These are phyloP conservation scores for Coelopa pilipes DNA, from an alignment of 2,888 invertebrate genomes.

Conservation along the genomic window DNA sequence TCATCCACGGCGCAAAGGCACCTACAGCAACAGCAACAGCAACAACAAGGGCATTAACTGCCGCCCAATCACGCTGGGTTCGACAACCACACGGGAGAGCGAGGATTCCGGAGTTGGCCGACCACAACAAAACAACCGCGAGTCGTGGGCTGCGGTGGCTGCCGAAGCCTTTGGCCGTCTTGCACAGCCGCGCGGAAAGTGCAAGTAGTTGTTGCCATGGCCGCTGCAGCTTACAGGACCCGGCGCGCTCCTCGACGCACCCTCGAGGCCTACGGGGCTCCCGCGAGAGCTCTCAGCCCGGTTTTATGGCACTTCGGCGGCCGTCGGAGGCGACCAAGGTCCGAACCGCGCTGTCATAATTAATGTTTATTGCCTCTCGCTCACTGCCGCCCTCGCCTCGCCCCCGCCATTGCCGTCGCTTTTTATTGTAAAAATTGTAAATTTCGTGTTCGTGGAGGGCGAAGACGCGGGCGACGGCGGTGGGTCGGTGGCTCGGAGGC, in stretches of 20 bases:
- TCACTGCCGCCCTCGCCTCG: too few species aligned
- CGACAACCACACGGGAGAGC: not conserved
- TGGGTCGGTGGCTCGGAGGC: too few species aligned
- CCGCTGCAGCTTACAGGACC: not conserved
- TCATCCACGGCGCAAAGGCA: too few species aligned
- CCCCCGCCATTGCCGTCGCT: not conserved
- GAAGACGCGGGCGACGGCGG: too few species aligned
- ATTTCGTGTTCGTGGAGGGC: not conserved
- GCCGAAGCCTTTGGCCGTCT: not conserved
- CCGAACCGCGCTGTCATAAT: slow-evolving; percentile 44
- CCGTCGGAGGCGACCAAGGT: slow-evolving; percentile 13
- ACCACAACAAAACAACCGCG: slow-evolving; percentile 9
- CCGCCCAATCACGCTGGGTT: not conserved
- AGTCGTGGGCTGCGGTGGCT: not conserved
- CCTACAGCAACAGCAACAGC: too few species aligned
- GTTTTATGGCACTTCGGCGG: not conserved
- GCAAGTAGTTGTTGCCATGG: not conserved
- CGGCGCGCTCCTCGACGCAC: not conserved
- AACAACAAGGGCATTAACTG: too few species aligned
- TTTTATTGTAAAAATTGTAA: slow-evolving; percentile 18
- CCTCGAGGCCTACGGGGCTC: not conserved
- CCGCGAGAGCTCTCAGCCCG: too few species aligned
- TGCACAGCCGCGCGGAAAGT: too few species aligned
- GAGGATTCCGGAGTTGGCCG: not conserved
- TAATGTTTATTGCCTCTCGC: slow-evolving; percentile 41